Conservation (phyloP, 2,797 vertebrate species). For the Clarias pachynema region DNA sequence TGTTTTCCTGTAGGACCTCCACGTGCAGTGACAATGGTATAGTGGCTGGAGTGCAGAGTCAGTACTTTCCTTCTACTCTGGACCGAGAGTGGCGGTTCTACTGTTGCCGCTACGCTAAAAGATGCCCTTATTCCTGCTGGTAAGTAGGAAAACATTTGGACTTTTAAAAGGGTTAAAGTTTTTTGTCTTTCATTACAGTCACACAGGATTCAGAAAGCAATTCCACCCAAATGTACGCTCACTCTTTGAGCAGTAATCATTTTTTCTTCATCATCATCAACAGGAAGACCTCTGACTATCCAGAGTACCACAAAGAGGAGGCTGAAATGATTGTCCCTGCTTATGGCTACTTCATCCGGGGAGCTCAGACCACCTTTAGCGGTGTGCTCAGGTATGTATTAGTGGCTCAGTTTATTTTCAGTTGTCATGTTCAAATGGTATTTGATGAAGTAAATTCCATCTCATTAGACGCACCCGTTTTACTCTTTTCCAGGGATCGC, state of each 20-base stretch:
- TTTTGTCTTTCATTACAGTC: background rate
- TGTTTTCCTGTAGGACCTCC: slow-evolving; percentile 84
- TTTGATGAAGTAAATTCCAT: background rate
- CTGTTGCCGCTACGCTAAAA: slow-evolving; percentile 90
- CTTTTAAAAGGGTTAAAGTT: background rate
- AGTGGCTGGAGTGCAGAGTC: slow-evolving; percentile 93
- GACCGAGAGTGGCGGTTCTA: slow-evolving; percentile 98
- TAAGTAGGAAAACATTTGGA: slow-evolving; percentile 67
- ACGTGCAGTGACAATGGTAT: slow-evolving; percentile 92
- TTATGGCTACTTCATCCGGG: slow-evolving; percentile 92
- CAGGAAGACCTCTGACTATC: slow-evolving; percentile 89
- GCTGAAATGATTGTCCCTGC: slow-evolving; percentile 87
- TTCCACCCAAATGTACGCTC: background rate
- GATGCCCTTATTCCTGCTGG: slow-evolving; percentile 95
- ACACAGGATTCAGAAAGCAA: background rate
- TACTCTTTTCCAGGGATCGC: slow-evolving; percentile 84
- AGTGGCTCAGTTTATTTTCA: background rate
- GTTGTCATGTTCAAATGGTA: background rate
- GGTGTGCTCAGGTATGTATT: slow-evolving; percentile 86
- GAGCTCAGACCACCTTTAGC: slow-evolving; percentile 95
- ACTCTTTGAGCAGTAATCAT: background rate
- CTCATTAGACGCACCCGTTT: background rate
- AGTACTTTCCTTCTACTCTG: slow-evolving; percentile 91
- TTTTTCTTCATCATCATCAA: background rate
- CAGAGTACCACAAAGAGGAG: slow-evolving; percentile 85